Evolutionary conservation across 2,888 invertebrate species (phyloP), one percentile per base, ranked within the genome.

Genomic region (Philereme transversata): DNA sequence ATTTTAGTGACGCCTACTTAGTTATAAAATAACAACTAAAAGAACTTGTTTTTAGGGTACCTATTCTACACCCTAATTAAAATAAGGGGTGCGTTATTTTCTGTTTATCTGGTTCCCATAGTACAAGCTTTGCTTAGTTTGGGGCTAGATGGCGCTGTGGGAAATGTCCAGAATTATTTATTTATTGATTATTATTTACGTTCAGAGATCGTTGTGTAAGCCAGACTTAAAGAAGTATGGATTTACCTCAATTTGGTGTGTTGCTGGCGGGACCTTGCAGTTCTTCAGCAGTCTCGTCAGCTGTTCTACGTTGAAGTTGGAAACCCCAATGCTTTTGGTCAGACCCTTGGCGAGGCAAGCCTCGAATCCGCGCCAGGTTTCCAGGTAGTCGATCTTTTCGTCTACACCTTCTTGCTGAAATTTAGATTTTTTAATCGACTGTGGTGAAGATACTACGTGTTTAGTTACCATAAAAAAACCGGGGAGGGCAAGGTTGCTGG

Each of bases 281-380:
- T 93, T 88, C 0, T 91, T 88, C 9, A 97, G 67, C 4, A 97
- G 73, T 4, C 95, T 89, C 65, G 94, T 92, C 61, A 97, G 85
- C 80, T 97, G 97, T 5, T 94, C 86, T 10, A 93, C 87, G 75
- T 95, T 97, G 83, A 97, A 97, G 86, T 97, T 97, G 53, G 97
- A 96, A 0, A 97, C 84, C 0, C 97, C 97, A 61, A 97, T 96
- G 56, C 95, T 93, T 72, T 93, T 95, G 0, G 93, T 88, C 5
- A 96, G 84, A 0, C 96, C 96, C 60, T 92, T 83, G 41, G 93
- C 83, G 33, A 95, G 93, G 58, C 95, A 94, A 47, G 95, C 92
- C 82, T 97, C 97, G 93, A 97, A 94, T 4, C 94, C 97, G 69
- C 93, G 90, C 95, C 96, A 96, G 0, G 96, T 95, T 72, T 96